Evolutionary conservation across 1,140 invertebrate species (phyloP).

Genomic region (Drosophila leontia): DNA sequence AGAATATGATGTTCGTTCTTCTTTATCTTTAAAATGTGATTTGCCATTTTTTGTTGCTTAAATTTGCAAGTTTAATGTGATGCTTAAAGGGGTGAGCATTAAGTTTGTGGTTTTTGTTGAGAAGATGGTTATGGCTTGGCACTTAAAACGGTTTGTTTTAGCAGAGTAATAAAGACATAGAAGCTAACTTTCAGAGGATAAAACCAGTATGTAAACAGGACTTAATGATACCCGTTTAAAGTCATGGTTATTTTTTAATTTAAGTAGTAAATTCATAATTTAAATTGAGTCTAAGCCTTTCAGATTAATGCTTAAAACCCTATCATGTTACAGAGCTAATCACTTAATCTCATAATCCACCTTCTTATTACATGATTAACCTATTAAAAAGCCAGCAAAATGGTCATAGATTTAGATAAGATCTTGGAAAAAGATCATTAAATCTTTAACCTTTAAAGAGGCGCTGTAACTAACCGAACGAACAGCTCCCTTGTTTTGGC

Average conservation of each 20-base stretch:
- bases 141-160: constrained; percentile 21
- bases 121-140: constrained; percentile 14
- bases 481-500: constrained; percentile 15
- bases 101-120: constrained; percentile 24
- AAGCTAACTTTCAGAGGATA: not conserved
- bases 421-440: constrained; percentile 7
- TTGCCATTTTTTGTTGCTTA: not conserved
- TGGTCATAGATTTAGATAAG: constrained; percentile 3
- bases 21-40: constrained; percentile 24
- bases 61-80: constrained; percentile 55
- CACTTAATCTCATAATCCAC: not conserved
- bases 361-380: not conserved
- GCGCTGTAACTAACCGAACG: constrained; percentile 18
- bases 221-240: too few relatives aligned
- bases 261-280: not conserved
- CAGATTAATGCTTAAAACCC: not conserved
- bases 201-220: not conserved
- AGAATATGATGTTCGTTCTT: constrained; percentile 54
- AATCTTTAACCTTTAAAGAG: constrained; percentile 19
- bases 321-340: not conserved
- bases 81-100: constrained; percentile 27
- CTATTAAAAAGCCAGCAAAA: not conserved
- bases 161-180: not conserved
- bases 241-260: not conserved
- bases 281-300: not conserved